Evolutionary conservation across 2,888 invertebrate genomes (phyloP), one percentile per base, ranked within the genome.

Genomic region (Chirona hameri): DNA sequence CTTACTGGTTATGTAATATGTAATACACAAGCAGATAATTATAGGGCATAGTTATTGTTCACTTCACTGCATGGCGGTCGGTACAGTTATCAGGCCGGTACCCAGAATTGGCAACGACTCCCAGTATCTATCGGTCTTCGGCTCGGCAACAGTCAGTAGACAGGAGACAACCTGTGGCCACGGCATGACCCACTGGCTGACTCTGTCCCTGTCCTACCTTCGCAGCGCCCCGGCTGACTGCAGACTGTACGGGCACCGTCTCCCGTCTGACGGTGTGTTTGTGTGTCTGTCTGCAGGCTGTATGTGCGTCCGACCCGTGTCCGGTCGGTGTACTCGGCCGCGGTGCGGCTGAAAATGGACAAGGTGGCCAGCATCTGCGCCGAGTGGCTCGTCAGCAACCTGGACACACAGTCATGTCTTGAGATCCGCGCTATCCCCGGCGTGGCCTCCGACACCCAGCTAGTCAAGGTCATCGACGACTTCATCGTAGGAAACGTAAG

Each of bases 301-400:
- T 89, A 90, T 85, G 89, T 91, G 82, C 88, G 88, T 79, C 88
- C 88, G 12, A 87, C 89, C 83, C 88, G 92, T 88, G 92, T 95
- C 83, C 93, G 93, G 86, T 91, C 92, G 39, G 92, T 95, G 84
- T 96, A 95, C 90, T 89, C 92, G 86, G 93, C 94, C n/a, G 95
- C 95, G 15, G 91, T 91, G 87, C 91, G 92, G 84, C 90, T 96
- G 86, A 93, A 93, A 87, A 92, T 96, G 90, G 92, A 93, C 85
- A 89, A 92, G 46, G 93, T 93, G 84, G 92, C 93, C 82, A 90
- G 91, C 84, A 91, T 92, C 89, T 95, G 92, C 89, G 93, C 91
- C 86, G 90, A 90, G 85, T 93, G 90, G 89, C 91, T 93, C 86
- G 92, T 92, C 72, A 90, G 91, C 86, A 91, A 92, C 86, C 90